Percentiles rank a stretch among this genome's conserved stretches.
Evolutionary conservation across 35 echinoderm and acorn worm genomes (phyloP).

Genomic region (Apostichopus parvimensis): DNA sequence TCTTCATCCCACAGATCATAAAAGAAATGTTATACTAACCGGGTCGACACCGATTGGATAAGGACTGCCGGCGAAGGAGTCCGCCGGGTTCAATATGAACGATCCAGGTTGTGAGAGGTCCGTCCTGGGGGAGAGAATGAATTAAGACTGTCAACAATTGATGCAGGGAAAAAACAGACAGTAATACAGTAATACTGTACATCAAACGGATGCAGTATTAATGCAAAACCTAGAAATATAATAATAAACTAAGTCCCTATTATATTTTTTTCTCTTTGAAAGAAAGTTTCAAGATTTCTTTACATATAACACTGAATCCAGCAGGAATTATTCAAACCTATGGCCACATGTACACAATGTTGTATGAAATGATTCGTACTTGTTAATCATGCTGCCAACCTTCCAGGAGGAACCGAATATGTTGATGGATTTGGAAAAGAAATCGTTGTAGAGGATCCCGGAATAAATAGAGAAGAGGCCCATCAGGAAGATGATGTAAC

Average conservation of each 20-base stretch:
- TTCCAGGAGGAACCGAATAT: conserved; percentile 85
- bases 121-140: conserved; percentile 1
- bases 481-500: conserved; percentile 91
- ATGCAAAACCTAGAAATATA: not conserved
- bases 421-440: conserved; percentile 89
- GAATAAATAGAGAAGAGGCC: conserved; percentile 84
- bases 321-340: too few relatives aligned
- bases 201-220: not conserved
- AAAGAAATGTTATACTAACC: not conserved
- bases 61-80: conserved; percentile 51
- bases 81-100: conserved; percentile 53
- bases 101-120: not conserved
- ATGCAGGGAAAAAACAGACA: not conserved
- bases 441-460: conserved; percentile 89
- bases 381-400: not conserved
- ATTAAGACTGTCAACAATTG: not conserved
- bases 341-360: too few relatives aligned
- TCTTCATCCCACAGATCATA: not conserved
- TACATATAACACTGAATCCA: too few relatives aligned
- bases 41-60: conserved; percentile 92
- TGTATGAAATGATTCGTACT: too few relatives aligned
- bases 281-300: too few relatives aligned
- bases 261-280: too few relatives aligned
- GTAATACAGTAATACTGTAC: not conserved
- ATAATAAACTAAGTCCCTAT: too few relatives aligned